These are phyloP conservation scores for Phalloptychus januarius DNA, from an alignment of 2,797 vertebrate genomes.

Conservation along the genomic window DNA sequence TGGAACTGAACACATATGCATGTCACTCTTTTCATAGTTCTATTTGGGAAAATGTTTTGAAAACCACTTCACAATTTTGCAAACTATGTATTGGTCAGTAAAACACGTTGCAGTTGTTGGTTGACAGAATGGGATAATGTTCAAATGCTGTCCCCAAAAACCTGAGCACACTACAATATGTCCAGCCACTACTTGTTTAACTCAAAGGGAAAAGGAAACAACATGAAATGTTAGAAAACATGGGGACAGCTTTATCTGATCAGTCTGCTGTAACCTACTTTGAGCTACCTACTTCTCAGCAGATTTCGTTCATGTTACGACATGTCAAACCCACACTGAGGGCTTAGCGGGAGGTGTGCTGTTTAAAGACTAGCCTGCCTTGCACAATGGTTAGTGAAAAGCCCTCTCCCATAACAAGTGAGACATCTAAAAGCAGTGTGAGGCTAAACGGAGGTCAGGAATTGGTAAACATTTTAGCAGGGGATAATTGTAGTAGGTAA, in stretches of 20 bases:
- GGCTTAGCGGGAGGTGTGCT: constrained; percentile 50
- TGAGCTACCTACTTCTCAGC: constrained; percentile 35
- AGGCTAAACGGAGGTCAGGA: constrained; percentile 47
- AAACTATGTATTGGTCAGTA: neutral
- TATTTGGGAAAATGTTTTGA: neutral
- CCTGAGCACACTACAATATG: neutral
- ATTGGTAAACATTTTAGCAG: constrained; percentile 56
- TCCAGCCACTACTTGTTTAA: neutral
- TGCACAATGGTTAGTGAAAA: constrained; percentile 55
- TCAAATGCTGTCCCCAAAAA: constrained; percentile 4
- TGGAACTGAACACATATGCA: neutral
- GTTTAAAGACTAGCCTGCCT: constrained; percentile 47
- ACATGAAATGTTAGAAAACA: constrained; percentile 35
- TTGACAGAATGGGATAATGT: neutral
- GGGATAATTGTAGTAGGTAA: constrained; percentile 40
- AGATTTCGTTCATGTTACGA: constrained; percentile 55
- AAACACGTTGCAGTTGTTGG: neutral
- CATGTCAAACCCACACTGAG: constrained; percentile 56
- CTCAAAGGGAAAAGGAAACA: neutral
- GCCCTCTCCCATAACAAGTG: constrained; percentile 53
- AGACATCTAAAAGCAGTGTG: constrained; percentile 36
- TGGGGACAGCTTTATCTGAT: constrained; percentile 28
- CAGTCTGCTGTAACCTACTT: constrained; percentile 23
- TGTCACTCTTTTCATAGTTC: neutral
- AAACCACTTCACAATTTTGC: neutral